Percentiles rank a stretch among this genome's conserved stretches.
phyloP scores from a whole-genome alignment of 2,888 invertebrate genomes.

The Eupithecia pulchellata region DNA sequence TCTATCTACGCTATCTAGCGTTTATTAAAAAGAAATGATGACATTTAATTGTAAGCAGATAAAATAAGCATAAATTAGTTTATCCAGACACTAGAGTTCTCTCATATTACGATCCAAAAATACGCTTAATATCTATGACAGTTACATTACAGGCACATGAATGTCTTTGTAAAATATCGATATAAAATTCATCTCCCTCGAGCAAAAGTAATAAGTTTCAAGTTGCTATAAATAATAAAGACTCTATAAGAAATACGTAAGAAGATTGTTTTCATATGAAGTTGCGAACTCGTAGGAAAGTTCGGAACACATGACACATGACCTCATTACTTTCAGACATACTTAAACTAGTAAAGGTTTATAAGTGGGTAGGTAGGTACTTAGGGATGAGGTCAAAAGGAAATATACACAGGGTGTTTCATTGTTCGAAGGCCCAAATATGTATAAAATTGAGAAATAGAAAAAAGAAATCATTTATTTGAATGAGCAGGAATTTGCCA shows the following conservation, averaged over 20 bases:
- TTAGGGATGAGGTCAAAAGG: not conserved
- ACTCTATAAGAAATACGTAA: not conserved
- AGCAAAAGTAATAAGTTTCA: not conserved
- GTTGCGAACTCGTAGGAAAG: not conserved
- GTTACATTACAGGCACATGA: too few species aligned
- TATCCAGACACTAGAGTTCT: too few species aligned
- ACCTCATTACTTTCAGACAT: not conserved
- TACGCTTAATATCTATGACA: too few species aligned
- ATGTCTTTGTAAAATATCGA: not conserved
- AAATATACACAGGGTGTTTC: not conserved
- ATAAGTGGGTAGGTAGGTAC: not conserved
- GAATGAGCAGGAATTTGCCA: not conserved
- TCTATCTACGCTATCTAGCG: too few species aligned
- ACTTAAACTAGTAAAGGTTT: not conserved
- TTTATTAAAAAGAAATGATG: too few species aligned
- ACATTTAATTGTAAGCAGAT: too few species aligned
- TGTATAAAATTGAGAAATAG: not conserved
- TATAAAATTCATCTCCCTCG: not conserved
- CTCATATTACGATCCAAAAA: too few species aligned
- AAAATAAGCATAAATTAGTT: too few species aligned
- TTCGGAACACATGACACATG: not conserved
- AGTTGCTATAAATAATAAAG: not conserved
- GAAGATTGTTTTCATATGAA: not conserved
- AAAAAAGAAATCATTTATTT: not conserved
- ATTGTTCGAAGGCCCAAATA: not conserved